A percentile compares a stretch with the other conserved stretches of the same genome.
phyloP scores from a whole-genome alignment of 2,888 invertebrate species.

The Lasius fuliginosus region DNA sequence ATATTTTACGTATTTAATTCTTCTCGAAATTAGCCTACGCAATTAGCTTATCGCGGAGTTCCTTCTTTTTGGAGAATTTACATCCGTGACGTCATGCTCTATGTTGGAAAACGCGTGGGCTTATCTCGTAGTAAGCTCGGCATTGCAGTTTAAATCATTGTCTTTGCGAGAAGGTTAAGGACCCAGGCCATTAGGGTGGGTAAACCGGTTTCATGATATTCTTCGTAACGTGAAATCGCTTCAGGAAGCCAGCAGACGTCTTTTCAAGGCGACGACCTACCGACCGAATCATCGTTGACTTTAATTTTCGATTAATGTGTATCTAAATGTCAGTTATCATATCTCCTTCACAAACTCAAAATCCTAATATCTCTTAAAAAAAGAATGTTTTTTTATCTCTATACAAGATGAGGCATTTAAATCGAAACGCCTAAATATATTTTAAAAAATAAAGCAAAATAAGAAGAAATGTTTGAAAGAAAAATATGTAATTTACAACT shows the following conservation, averaged over 20 bases:
- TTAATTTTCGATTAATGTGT: not conserved
- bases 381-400: not conserved
- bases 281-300: not conserved
- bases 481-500: too few species aligned
- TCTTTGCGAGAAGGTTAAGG: slow-evolving; percentile 68
- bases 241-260: slow-evolving; percentile 15
- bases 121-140: slow-evolving; percentile 36
- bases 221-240: slow-evolving; percentile 43
- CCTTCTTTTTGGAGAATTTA: slow-evolving; percentile 29
- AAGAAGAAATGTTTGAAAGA: too few species aligned
- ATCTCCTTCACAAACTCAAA: not conserved
- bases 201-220: slow-evolving; percentile 63
- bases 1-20: not conserved
- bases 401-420: too few species aligned
- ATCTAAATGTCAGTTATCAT: not conserved
- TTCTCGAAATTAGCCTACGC: slow-evolving; percentile 36
- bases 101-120: slow-evolving; percentile 29
- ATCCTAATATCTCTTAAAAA: not conserved
- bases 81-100: slow-evolving; percentile 45
- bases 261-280: slow-evolving; percentile 6
- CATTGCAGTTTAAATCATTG: slow-evolving; percentile 54
- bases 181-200: slow-evolving; percentile 51
- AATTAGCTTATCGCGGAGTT: slow-evolving; percentile 41
- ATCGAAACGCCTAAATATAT: too few species aligned
- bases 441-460: too few species aligned